Conservation (phyloP, 2,888 invertebrate genomes). For the Sipha maydis region DNA sequence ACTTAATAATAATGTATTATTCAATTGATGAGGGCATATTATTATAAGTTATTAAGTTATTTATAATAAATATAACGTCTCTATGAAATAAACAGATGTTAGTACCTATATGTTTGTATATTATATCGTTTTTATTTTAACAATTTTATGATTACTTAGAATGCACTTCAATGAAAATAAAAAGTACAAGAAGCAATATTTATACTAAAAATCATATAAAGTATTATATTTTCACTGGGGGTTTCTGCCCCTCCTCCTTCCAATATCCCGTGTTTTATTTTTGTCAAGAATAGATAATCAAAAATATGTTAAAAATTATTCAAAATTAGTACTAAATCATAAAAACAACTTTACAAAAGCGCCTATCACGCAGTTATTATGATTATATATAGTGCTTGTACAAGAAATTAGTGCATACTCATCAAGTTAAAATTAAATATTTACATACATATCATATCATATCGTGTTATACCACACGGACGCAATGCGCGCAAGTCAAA, state of each 20-base stretch:
- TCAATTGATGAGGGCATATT: neutral
- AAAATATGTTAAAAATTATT: neutral
- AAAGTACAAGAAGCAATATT: neutral
- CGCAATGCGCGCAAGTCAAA: no score
- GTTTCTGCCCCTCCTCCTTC: neutral
- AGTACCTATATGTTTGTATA: neutral
- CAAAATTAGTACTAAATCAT: no score
- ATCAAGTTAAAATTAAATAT: no score
- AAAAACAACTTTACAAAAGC: no score
- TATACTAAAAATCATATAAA: neutral
- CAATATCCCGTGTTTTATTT: neutral
- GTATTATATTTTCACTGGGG: neutral
- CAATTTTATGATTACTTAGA: neutral
- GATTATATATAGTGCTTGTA: no score
- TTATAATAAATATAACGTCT: conserved; percentile 19
- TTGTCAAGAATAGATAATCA: neutral
- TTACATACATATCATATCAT: no score
- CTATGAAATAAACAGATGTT: no score
- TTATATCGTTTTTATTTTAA: neutral
- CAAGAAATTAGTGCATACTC: no score
- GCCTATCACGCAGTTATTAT: no score
- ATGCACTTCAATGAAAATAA: neutral
- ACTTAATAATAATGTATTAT: neutral
- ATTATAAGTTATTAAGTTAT: conserved; percentile 10
- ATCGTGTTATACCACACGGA: no score